Base-by-base conservation (phyloP, 2,888 invertebrate species). In the Anticlea derivata region DNA sequence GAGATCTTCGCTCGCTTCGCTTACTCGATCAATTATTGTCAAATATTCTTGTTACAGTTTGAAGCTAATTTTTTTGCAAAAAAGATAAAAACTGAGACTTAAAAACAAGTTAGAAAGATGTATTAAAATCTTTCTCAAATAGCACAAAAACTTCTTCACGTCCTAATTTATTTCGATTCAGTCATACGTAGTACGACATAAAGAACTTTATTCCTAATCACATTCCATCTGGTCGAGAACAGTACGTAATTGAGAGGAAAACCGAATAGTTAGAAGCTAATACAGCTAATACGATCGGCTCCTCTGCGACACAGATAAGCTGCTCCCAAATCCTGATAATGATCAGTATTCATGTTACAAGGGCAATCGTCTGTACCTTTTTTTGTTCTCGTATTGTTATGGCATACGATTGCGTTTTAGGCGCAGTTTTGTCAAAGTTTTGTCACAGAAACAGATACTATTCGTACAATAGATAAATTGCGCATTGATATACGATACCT, bases 341-440 rank as follows among this genome's bases (percentile, higher is more conserved):
- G 78, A 90, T 90, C 90, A 66, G 83, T 83, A 85, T 87, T 88
- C 85, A 79, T 69, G 81, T 84, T 83, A 78, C 88, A 76, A 62
- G 73, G 68, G 68, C 81, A 84, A 89, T 89, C 85, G 87, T 88
- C 73, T 77, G 75, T 65, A 68, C 68, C 22, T 12, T 37, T 77
- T 75, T 83, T 86, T 81, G 70, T 77, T 60, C 55, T 60, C 66
- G 65, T 63, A 76, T 78, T 80, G 79, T 78, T 65, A 65, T 63
- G 80, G 81, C 75, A 86, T 90, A 78, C 86, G 78, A 86, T 86
- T 87, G 84, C 86, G 76, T 85, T 88, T 84, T 79, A 78, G 71
- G 62, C 75, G 78, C 83, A 81, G 85, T 87, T 81, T 74, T 69
- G 70, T 71, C 66, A 73, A 75, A 77, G 70, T 77, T 78, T 73